A percentile compares a stretch with the other conserved stretches of the same genome.
Evolutionary conservation across 2,888 invertebrate species (phyloP).

Genomic region (Pimpla rufipes): DNA sequence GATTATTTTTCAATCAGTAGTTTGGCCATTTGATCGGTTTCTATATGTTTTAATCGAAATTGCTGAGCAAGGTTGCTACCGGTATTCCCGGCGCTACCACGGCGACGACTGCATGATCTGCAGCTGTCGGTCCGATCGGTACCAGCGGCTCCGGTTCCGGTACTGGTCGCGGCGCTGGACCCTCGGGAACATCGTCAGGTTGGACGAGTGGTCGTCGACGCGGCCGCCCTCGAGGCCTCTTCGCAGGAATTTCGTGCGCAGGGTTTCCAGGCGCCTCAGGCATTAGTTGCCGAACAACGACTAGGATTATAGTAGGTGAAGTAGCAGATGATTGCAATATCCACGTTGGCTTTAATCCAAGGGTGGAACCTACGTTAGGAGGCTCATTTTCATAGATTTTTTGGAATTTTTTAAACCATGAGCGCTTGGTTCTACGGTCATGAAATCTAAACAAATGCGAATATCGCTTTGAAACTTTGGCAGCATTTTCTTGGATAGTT

Average conservation of each 20-base stretch:
- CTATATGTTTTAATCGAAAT: too few species aligned
- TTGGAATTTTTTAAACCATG: not conserved
- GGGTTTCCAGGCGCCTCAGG: not conserved
- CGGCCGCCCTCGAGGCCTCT: not conserved
- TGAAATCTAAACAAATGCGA: conserved; percentile 17
- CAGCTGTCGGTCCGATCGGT: not conserved
- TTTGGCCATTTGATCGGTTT: too few species aligned
- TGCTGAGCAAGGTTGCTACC: too few species aligned
- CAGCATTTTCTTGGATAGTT: conserved; percentile 2
- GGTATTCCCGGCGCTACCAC: too few species aligned
- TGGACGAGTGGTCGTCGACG: not conserved
- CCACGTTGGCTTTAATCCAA: conserved; percentile 1
- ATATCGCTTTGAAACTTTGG: conserved; percentile 22
- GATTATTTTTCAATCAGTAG: too few species aligned
- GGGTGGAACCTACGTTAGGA: conserved; percentile 4
- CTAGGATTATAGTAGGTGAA: not conserved
- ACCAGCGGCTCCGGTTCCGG: not conserved
- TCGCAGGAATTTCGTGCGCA: not conserved
- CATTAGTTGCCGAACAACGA: not conserved
- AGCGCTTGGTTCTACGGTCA: not conserved
- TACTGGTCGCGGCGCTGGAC: not conserved
- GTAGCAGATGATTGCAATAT: not conserved
- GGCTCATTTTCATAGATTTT: not conserved
- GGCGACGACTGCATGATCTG: not conserved
- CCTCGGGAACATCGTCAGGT: too few species aligned